phyloP scores from a whole-genome alignment of 1,140 invertebrate species.

The Drosophila orena region DNA sequence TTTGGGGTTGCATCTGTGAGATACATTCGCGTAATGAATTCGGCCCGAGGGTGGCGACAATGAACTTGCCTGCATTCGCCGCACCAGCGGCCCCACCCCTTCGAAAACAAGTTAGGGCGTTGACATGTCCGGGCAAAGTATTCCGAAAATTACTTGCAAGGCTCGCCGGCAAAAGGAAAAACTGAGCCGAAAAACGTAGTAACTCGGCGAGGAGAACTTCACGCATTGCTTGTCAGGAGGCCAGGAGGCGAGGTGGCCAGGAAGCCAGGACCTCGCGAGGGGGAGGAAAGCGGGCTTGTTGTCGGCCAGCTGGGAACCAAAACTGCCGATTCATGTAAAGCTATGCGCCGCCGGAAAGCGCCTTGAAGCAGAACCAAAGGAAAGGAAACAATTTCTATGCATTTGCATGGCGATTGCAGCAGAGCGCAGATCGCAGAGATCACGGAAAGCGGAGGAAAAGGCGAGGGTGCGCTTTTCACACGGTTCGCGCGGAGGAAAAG shows the following conservation, averaged over 20 bases:
- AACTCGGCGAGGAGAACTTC: conserved; percentile 36
- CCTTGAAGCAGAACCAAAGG: conserved; percentile 72
- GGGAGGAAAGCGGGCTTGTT: conserved; percentile 24
- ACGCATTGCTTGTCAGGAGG: conserved; percentile 59
- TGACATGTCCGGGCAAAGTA: conserved; percentile 48
- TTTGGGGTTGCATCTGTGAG: conserved; percentile 74
- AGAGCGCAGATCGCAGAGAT: conserved; percentile 10
- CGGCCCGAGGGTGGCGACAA: conserved; percentile 71
- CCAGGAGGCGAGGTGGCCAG: not conserved
- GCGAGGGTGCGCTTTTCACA: conserved; percentile 77
- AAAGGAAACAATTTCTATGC: conserved; percentile 50
- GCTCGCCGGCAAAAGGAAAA: not conserved
- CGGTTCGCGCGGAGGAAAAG: conserved; percentile 36
- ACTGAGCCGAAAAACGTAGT: not conserved
- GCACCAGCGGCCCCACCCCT: conserved; percentile 1
- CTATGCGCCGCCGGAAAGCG: conserved; percentile 56
- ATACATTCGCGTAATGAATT: conserved; percentile 73
- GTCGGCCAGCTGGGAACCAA: conserved; percentile 40
- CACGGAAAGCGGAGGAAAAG: not conserved
- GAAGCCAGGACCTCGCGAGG: conserved; percentile 30
- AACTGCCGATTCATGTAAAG: conserved; percentile 61
- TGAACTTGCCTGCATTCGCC: conserved; percentile 63
- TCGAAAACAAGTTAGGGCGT: conserved; percentile 31
- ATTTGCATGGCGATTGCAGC: conserved; percentile 26
- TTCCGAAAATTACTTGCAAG: conserved; percentile 40